A percentile compares a stretch with the other conserved stretches of the same genome.
Conservation (phyloP, 2,888 invertebrate species). For the Imbricaverruca yamaguchii region DNA sequence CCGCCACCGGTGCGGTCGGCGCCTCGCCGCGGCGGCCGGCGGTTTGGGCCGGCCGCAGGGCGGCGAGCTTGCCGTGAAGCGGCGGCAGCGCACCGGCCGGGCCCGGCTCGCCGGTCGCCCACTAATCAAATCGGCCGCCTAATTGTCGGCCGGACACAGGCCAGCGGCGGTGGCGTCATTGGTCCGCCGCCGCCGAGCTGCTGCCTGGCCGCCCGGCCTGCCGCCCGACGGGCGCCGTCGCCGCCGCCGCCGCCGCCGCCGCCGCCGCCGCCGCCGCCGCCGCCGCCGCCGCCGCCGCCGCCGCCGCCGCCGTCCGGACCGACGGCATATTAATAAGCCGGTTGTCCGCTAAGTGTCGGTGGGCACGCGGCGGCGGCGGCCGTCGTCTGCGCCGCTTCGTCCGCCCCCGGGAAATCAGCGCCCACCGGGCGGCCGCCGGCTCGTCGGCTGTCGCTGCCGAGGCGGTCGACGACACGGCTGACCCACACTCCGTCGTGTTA, state of each 20-base stretch:
- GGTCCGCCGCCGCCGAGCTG: no score
- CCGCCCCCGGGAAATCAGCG: background rate
- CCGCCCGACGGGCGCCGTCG: background rate
- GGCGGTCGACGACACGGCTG: background rate
- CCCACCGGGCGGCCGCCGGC: no score
- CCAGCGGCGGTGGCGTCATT: no score
- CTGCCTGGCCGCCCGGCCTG: no score
- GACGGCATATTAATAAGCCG: background rate
- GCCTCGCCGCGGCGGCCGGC: no score
- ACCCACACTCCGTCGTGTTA: background rate
- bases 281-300: background rate
- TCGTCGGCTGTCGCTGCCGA: background rate
- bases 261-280: slow-evolving; percentile 28
- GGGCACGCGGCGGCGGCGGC: background rate
- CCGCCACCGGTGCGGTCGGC: no score
- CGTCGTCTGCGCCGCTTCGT: background rate
- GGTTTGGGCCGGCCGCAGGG: no score
- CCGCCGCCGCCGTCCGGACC: slow-evolving; percentile 34
- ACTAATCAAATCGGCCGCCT: no score
- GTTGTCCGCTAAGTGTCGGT: background rate
- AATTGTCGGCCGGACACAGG: no score
- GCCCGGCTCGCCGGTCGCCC: background rate
- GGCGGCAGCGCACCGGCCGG: background rate
- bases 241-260: background rate
- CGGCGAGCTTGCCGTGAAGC: no score